Evolutionary conservation across 2,888 invertebrate species (phyloP), one percentile per base, ranked within the genome.

Genomic region (Vesta saturnalis): DNA sequence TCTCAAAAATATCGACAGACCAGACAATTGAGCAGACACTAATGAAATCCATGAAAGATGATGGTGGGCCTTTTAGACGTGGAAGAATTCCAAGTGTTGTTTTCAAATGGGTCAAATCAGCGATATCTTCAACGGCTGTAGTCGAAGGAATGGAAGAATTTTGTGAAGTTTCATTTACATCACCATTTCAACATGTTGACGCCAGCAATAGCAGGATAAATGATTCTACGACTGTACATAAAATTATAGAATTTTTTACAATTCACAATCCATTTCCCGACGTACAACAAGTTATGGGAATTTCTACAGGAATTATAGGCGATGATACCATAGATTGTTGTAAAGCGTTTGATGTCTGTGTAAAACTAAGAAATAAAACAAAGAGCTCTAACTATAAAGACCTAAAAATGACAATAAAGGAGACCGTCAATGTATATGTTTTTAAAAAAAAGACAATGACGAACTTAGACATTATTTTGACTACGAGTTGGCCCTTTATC

Each of bases 401-500:
- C n/a, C n/a, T n/a, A n/a, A n/a, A n/a, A n/a, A n/a, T n/a, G n/a
- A n/a, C n/a, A n/a, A n/a, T n/a, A n/a, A n/a, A n/a, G n/a, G n/a
- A n/a, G n/a, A n/a, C n/a, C n/a, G n/a, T n/a, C n/a, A 64, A 49
- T 60, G 39, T 18, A 60, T 64, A 21, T 60, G 55, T 55, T 30
- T 66, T 54, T 52, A 54, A 39, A 60, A 21, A 35, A 60, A 64
- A 8, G 43, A 21, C 35, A 60, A 60, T 43, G 60, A 1, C 1
- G 54, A 63, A 30, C 39, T 49, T 54, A 21, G 30, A 6, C 1
- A 54, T 1, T 30, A 22, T 62, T 19, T 49, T 0, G 2, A 15
- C 19, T 62, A 22, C 8, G 8, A 62, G 47, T 19, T 49, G n/a
- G 67, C 61, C 16, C 62, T 69, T n/a, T 69, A 62, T 70, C 69